Evolutionary conservation across 2,888 invertebrate species (phyloP).

Genomic region (Eudemis profundana): DNA sequence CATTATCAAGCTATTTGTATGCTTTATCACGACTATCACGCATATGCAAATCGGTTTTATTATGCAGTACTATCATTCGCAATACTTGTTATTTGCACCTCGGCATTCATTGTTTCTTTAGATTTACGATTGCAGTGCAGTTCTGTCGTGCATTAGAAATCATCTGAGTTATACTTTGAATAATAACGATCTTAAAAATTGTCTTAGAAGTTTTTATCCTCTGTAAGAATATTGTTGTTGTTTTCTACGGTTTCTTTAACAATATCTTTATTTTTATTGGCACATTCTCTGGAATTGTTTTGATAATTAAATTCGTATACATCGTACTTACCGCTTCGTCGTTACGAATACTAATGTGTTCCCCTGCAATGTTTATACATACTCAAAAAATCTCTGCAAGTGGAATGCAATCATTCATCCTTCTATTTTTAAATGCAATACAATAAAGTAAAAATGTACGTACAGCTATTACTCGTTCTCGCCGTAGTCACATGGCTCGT

Average conservation of each 20-base stretch:
- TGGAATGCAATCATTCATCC: slow-evolving; percentile 50
- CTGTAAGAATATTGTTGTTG: neutral
- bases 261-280: neutral
- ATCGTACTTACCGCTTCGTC: neutral
- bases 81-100: slow-evolving; percentile 60
- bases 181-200: slow-evolving; percentile 9
- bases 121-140: slow-evolving; percentile 37
- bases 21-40: slow-evolving; percentile 65
- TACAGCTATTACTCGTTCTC: slow-evolving; percentile 74
- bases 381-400: slow-evolving; percentile 47
- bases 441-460: slow-evolving; percentile 71
- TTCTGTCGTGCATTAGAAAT: slow-evolving; percentile 22
- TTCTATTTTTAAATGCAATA: slow-evolving; percentile 65
- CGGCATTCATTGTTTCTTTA: slow-evolving; percentile 54
- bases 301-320: neutral
- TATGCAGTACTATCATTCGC: slow-evolving; percentile 61
- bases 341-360: neutral
- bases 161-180: slow-evolving; percentile 6
- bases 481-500: slow-evolving; percentile 78
- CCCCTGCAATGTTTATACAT: slow-evolving; percentile 1
- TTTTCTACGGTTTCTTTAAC: neutral
- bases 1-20: slow-evolving; percentile 67
- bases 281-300: neutral
- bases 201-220: no score
- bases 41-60: slow-evolving; percentile 64